Evolutionary conservation across 1,140 invertebrate species (phyloP), one percentile per base, ranked within the genome.

Genomic region (Caenorhabditis latens): DNA sequence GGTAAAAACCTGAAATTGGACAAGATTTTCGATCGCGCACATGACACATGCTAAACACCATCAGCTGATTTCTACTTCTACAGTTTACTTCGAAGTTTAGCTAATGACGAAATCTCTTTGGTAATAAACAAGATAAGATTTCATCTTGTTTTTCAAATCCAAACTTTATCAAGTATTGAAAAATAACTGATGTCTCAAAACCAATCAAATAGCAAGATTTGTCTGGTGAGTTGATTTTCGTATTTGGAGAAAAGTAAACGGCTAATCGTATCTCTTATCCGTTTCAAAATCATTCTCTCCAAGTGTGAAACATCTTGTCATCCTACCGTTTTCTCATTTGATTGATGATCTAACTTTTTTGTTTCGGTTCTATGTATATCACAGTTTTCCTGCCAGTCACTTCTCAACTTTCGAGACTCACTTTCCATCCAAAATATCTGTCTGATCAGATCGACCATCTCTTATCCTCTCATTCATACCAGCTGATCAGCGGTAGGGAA

Each of bases 11-110:
- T 79, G 71, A 79, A 79, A 79, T 79, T 79, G 16, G 46, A 79
- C 16, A 24, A 79, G 71, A 79, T 79, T 79, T 79, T 79, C 71
- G 71, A n/a, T 79, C 71, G 71, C 71, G 71, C 71, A 79, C 71
- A 79, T 79, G 71, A 79, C 71, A 79, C 71, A 79, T 79, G 71
- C 71, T 79, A 79, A 79, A 79, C 71, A 79, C n/a, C 19, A 79
- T 79, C 71, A 79, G 71, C 71, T 79, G 71, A 79, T 79, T 79
- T 53, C 16, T 19, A 48, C 16, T 24, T 53, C 46, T 50, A 79
- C 65, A 19, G 71, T 79, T 79, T 50, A 79, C 71, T 79, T 79
- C 11, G n/a, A 42, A 79, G 71, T 79, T 79, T 32, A 79, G 71
- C 71, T 79, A 79, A 79, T 79, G 43, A 79, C 71, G 46, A 79